Conservation (phyloP, 2,888 invertebrate genomes). For the Hirtodrosophila histrioides region DNA sequence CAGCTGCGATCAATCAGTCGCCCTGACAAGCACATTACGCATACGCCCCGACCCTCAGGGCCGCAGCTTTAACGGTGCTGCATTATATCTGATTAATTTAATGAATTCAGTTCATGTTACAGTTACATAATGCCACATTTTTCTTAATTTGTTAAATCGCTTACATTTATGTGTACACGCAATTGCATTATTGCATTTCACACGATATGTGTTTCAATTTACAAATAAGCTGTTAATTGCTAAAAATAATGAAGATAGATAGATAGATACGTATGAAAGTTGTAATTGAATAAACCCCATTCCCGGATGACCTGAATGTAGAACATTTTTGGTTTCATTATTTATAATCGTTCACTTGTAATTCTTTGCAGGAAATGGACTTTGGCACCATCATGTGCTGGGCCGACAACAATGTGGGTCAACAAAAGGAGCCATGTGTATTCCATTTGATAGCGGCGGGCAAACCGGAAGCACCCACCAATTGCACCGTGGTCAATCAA, state of each 20-base stretch:
- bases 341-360: slow-evolving; percentile 7
- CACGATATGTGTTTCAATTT: slow-evolving; percentile 1
- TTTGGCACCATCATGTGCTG: slow-evolving; percentile 91
- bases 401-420: slow-evolving; percentile 89
- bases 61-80: slow-evolving; percentile 38
- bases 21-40: slow-evolving; percentile 53
- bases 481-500: slow-evolving; percentile 91
- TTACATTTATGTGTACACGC: too few relatives aligned
- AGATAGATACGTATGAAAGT: too few relatives aligned
- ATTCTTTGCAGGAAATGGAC: slow-evolving; percentile 87
- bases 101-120: slow-evolving; percentile 57
- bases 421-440: slow-evolving; percentile 90
- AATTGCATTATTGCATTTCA: too few relatives aligned
- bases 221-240: slow-evolving; percentile 17
- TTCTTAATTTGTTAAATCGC: not conserved
- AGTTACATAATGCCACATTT: slow-evolving; percentile 22
- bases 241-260: slow-evolving; percentile 9
- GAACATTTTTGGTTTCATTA: slow-evolving; percentile 2
- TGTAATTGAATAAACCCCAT: too few relatives aligned
- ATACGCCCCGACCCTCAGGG: slow-evolving; percentile 29
- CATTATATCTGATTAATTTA: slow-evolving; percentile 48
- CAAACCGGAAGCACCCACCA: slow-evolving; percentile 91
- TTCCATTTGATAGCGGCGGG: slow-evolving; percentile 92
- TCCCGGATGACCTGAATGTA: not conserved
- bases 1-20: slow-evolving; percentile 81